Base-by-base conservation (phyloP, 2,797 vertebrate species). In the Salmo trutta region DNA sequence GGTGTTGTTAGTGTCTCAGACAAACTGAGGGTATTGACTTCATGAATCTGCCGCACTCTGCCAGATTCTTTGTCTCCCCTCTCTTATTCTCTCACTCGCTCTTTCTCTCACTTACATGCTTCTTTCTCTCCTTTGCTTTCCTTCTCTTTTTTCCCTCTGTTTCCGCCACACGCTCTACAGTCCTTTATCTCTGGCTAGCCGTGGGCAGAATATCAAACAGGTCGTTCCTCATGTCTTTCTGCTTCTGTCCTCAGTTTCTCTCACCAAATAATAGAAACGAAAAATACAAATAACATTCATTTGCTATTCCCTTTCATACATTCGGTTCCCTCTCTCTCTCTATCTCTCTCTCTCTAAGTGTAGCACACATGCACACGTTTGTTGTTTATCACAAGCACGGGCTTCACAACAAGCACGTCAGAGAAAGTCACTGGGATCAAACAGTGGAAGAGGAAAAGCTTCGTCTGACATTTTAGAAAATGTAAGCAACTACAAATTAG, bases 181-280 rank as follows among this genome's bases (percentile, higher is more conserved):
- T 67, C 70, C 75, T 68, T 82, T 78, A 76, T 76, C 81, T 82
- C 76, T 59, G 73, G 54, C 75, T 83, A 74, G 75, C 77, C 86
- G 85, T 86, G 83, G 84, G 75, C 56, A 8, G 86, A 89, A 91
- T 92, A 86, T 85, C 83, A 91, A 91, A 77, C 80, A 85, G 71
- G n/a, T 76, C 77, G 56, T 62, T n/a, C 59, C 59, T 19, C 24
- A 21, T 64, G 59, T 78, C 76, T 83, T 75, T 73, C 66, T 41
- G 62, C 24, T 75, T 24, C 73, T 71, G 36, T 86, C 69, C 76
- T 71, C 75, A 66, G 79, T 68, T 77, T 81, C 74, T 82, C 64
- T 21, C 51, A 75, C 27, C 84, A 79, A 72, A 87, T 71, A 85
- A 88, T 73, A 62, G 69, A 80, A 81, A 77, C 36, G 74, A 79